These are phyloP conservation scores for Sisor rabdophorus DNA, from an alignment of 2,113 vertebrate species.

Conservation along the genomic window DNA sequence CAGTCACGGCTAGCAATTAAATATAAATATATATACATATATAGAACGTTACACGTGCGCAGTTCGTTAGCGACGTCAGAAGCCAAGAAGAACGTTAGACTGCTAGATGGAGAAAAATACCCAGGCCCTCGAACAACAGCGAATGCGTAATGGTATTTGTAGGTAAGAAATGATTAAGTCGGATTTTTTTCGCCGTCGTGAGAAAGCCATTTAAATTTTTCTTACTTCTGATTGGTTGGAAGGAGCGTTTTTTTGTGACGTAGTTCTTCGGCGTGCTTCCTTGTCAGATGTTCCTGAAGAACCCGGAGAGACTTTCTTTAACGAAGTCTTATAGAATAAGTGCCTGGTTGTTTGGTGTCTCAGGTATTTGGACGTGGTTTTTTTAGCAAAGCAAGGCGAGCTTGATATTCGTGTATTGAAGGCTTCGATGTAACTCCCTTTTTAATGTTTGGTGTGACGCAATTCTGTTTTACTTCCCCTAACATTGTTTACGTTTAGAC, in stretches of 20 bases:
- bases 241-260: constrained; percentile 21
- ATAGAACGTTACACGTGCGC: neutral
- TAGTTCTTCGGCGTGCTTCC: neutral
- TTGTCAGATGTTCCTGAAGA: neutral
- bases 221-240: constrained; percentile 3
- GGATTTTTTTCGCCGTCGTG: neutral
- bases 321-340: neutral
- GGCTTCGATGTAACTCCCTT: neutral
- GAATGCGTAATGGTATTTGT: constrained; percentile 51
- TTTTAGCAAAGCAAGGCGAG: constrained; percentile 13
- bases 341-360: constrained; percentile 41
- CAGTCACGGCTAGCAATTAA: constrained; percentile 30
- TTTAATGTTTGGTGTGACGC: neutral
- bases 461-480: no score
- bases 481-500: neutral
- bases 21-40: no score
- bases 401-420: constrained; percentile 48
- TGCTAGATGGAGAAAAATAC: constrained; percentile 45
- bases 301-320: neutral
- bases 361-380: constrained; percentile 20
- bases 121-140: neutral
- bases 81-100: neutral
- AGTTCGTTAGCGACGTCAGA: neutral
- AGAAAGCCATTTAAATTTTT: neutral
- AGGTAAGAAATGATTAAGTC: constrained; percentile 53